Conservation (phyloP, 2,888 invertebrate genomes). For the Tetranychus piercei region DNA sequence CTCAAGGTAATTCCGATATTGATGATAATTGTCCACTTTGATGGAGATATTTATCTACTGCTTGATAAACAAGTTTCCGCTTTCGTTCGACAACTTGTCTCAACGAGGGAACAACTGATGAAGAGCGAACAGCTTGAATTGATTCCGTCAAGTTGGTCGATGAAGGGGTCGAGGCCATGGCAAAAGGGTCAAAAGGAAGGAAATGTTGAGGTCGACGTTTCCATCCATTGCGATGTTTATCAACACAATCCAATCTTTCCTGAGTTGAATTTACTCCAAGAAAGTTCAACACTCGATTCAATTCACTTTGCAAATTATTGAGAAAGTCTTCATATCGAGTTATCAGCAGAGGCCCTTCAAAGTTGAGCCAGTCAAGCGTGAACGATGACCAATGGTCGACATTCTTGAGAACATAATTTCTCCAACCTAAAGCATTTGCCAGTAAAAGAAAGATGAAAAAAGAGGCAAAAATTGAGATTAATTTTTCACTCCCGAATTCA, state of each 20-base stretch:
- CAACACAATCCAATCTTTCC: conserved; percentile 15
- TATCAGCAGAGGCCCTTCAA: conserved; percentile 21
- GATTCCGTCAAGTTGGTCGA: too few species aligned
- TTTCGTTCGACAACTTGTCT: conserved; percentile 7
- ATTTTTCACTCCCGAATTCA: too few species aligned
- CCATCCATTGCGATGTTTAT: conserved; percentile 22
- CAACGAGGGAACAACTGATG: neutral
- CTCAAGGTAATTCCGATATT: neutral
- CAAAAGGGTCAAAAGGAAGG: conserved; percentile 23
- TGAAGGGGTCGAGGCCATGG: neutral
- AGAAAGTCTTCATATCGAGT: conserved; percentile 20
- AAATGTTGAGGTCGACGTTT: conserved; percentile 19
- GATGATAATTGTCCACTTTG: conserved; percentile 25
- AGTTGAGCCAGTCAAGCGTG: conserved; percentile 25
- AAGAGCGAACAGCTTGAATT: neutral
- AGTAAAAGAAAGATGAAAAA: neutral
- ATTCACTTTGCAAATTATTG: conserved; percentile 9
- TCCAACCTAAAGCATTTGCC: conserved; percentile 21
- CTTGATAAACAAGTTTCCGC: conserved; percentile 2
- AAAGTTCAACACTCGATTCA: neutral
- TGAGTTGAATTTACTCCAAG: neutral
- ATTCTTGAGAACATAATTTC: conserved; percentile 20
- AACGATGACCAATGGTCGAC: conserved; percentile 22
- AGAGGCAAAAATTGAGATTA: neutral
- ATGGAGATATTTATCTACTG: conserved; percentile 23